Conservation (phyloP, 2,888 invertebrate species). For the Cheilosia impressa region DNA sequence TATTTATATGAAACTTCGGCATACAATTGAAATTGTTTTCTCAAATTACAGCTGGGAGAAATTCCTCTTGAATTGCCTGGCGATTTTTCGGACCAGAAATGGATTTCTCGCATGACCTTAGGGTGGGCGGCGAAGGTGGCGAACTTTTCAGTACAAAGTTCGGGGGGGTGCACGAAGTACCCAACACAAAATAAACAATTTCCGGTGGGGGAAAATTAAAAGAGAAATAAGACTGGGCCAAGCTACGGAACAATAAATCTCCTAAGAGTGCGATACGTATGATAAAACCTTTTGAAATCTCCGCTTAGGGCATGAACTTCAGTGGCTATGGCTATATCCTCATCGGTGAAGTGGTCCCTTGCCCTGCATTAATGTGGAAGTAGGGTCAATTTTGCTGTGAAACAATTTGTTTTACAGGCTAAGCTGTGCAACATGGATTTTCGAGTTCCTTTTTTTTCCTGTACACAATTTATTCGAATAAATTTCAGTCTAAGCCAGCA, state of each 20-base stretch:
- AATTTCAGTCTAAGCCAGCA: slow-evolving; percentile 14
- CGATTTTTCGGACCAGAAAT: slow-evolving; percentile 30
- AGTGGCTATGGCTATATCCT: neutral
- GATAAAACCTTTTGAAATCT: slow-evolving; percentile 26
- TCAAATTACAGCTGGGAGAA: slow-evolving; percentile 5
- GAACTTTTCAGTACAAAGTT: slow-evolving; percentile 31
- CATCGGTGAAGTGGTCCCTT: slow-evolving; percentile 16
- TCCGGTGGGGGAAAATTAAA: slow-evolving; percentile 18
- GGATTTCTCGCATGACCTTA: neutral
- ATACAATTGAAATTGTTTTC: neutral
- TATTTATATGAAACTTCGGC: neutral
- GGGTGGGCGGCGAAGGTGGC: slow-evolving; percentile 9
- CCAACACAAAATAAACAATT: slow-evolving; percentile 14
- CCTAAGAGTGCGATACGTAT: slow-evolving; percentile 13
- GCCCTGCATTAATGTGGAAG: neutral
- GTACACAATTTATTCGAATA: slow-evolving; percentile 30
- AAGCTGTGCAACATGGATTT: slow-evolving; percentile 8
- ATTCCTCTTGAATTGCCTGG: slow-evolving; percentile 12
- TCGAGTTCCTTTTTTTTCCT: neutral
- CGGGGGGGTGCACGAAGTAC: neutral
- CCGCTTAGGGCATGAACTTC: slow-evolving; percentile 8
- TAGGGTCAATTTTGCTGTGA: slow-evolving; percentile 24
- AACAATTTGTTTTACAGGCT: slow-evolving; percentile 12
- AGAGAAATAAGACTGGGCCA: neutral
- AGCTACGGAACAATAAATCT: slow-evolving; percentile 39